A percentile compares a stretch with the other conserved stretches of the same genome.
phyloP scores from a whole-genome alignment of 2,113 vertebrate genomes.

The Planiliza haematocheilus region DNA sequence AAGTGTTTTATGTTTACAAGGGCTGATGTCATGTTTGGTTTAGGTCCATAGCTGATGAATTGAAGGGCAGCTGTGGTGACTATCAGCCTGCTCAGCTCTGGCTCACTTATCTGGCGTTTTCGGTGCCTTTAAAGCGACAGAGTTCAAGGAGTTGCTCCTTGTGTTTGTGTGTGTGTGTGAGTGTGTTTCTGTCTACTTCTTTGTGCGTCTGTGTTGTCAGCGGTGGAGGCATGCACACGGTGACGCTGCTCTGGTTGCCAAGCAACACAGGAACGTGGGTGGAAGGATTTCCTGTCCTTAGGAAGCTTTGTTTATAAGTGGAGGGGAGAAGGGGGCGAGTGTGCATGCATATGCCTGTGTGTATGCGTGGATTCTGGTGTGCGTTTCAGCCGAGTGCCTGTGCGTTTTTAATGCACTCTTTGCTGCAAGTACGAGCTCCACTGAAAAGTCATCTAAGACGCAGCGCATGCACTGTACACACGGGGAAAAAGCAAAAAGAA shows the following conservation, averaged over 20 bases:
- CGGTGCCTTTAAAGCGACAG: constrained; percentile 49
- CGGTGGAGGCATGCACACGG: constrained; percentile 69
- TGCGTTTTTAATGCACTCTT: constrained; percentile 65
- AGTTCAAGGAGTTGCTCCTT: constrained; percentile 52
- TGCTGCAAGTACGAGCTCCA: constrained; percentile 59
- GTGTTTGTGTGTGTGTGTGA: constrained; percentile 15
- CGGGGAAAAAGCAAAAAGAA: constrained; percentile 22
- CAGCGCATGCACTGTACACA: constrained; percentile 9
- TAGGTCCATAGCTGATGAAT: constrained; percentile 64
- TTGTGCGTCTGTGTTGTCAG: constrained; percentile 51
- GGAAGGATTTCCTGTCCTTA: constrained; percentile 84
- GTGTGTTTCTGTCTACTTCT: constrained; percentile 30
- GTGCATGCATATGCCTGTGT: neutral
- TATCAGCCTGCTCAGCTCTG: constrained; percentile 45
- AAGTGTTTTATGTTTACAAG: constrained; percentile 68
- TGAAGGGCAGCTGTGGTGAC: constrained; percentile 61
- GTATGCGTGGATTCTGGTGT: constrained; percentile 38
- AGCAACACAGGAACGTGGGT: constrained; percentile 80
- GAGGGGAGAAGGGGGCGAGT: constrained; percentile 17
- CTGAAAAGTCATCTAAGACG: constrained; percentile 61
- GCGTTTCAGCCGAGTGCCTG: constrained; percentile 51
- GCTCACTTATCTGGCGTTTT: constrained; percentile 35
- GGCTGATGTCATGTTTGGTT: constrained; percentile 78
- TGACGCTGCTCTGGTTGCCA: constrained; percentile 77
- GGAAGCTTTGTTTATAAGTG: constrained; percentile 78